Evolutionary conservation across 1,140 invertebrate species (phyloP).

Genomic region (Oedothorax gibbosus): DNA sequence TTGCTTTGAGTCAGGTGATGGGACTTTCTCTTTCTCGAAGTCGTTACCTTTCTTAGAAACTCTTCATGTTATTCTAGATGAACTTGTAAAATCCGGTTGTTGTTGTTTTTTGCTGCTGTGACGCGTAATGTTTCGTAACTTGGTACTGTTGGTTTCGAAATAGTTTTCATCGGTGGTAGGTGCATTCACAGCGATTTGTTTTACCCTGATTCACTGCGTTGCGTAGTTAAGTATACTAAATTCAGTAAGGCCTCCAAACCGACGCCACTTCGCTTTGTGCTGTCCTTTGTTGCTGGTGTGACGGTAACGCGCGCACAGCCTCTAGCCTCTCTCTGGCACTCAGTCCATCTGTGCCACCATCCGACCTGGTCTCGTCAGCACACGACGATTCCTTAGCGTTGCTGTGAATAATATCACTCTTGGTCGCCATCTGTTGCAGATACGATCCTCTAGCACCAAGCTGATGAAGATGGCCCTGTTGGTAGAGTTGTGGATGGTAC

Average conservation of each 20-base stretch:
- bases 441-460: slow-evolving; percentile 68
- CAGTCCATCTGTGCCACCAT: slow-evolving; percentile 32
- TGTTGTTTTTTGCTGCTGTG: no score
- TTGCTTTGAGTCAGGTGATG: no score
- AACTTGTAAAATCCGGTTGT: no score
- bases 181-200: no score
- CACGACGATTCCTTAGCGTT: slow-evolving; percentile 31
- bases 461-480: slow-evolving; percentile 81
- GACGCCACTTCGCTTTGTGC: slow-evolving; percentile 43
- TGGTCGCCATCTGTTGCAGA: background rate
- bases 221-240: background rate
- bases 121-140: no score
- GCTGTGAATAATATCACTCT: background rate
- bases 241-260: slow-evolving; percentile 58
- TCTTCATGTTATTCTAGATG: no score
- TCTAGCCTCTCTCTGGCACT: slow-evolving; percentile 17
- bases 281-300: slow-evolving; percentile 33
- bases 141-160: no score
- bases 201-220: background rate
- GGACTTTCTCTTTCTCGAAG: no score
- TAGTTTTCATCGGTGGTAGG: no score
- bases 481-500: slow-evolving; percentile 81
- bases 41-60: no score
- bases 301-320: slow-evolving; percentile 12
- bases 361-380: slow-evolving; percentile 32